Evolutionary conservation across 2,888 invertebrate species (phyloP), one percentile per base, ranked within the genome.

Genomic region (Noctua janthe): DNA sequence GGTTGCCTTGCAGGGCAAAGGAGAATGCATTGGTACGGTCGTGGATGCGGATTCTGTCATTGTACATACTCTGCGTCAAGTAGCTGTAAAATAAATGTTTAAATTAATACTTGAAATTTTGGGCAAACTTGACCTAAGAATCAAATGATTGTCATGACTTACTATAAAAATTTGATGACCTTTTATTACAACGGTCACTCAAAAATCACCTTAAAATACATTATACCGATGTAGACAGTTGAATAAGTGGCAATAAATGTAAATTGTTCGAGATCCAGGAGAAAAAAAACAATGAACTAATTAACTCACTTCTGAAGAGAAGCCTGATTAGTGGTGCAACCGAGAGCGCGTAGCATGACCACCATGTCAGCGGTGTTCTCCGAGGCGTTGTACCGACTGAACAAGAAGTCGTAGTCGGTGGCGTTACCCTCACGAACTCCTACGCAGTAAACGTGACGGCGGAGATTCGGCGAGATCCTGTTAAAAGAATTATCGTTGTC

Each of bases 341-440:
- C 95, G 0, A 97, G 94, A 17, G 96, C 89, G 0, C 97, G 97
- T 23, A 98, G 94, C 1, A 97, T 97, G 72, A 95, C 94, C 3
- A 98, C 95, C 91, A 98, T 97, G 23, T 97, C 97, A 2, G 96
- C 95, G 71, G 98, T 97, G 88, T 98, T 98, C 17, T 97, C 93
- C 0, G 97, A 97, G 0, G 97, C 92, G 76, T 97, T 97, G 74
- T 98, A 98, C 79, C 95, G 94, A 0, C 95, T 72, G 95, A 97
- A 97, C 51, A 98, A 95, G 94, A 97, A 98, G 23, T 97, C 87
- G 97, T 98, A 98, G 89, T 98, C 98, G 0, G 93, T 90, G 1
- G 92, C 91, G 11, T 96, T 93, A 0, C 98, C 98, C 66, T 97
- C 89, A 70, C 96, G 96, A 0, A 98, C 92, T 35, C 97, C 98